Base-by-base conservation (phyloP, 2,888 invertebrate species). In the Caenorhabditis panamensis region DNA sequence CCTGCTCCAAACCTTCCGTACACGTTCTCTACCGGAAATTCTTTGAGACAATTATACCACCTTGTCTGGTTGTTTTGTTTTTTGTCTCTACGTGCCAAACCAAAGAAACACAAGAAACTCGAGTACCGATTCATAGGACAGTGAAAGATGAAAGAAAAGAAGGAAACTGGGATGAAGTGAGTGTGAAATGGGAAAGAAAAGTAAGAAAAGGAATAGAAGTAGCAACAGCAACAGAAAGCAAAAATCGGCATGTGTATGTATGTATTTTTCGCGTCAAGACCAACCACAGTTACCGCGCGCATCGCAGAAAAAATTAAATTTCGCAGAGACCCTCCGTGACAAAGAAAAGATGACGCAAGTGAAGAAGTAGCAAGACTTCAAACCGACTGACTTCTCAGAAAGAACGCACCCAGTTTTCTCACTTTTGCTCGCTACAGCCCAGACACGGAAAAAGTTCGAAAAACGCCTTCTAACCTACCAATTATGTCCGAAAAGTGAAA, bases 271-370 rank as follows among this genome's bases (percentile, higher is more conserved):
- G 31, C 31, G 31, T 9, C 31, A 31, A 31, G 9, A 31, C 31
- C 31, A 47, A 59, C 64, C 56, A 62, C 37, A 56, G 49, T 56
- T 58, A 62, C 72, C 47, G 58, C 68, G 58, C 49, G 49, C 59
- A 54, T 36, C 26, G 44, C 72, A 6, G 36, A 6, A 56, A 44
- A 64, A 75, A 75, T 75, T 67, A 66, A 75, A 75, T 75, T 75
- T 75, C 59, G 44, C 22, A 54, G 31, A 53, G 64, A 59, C 37
- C 51, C 59, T 59, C 59, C 31, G 31, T 31, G 75, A 66, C 66
- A 66, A 75, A 75, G 75, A 44, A 54, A 58, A 58, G 64, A 75
- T 75, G 75, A 75, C 75, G 75, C 75, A 66, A 66, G 66, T 54
- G 11, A 54, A 31, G 54, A 9, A 49, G 44, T 13, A 44, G 44